Evolutionary conservation across 2,113 vertebrate genomes (phyloP), one percentile per base, ranked within the genome.

Genomic region (Echinops telfairi): DNA sequence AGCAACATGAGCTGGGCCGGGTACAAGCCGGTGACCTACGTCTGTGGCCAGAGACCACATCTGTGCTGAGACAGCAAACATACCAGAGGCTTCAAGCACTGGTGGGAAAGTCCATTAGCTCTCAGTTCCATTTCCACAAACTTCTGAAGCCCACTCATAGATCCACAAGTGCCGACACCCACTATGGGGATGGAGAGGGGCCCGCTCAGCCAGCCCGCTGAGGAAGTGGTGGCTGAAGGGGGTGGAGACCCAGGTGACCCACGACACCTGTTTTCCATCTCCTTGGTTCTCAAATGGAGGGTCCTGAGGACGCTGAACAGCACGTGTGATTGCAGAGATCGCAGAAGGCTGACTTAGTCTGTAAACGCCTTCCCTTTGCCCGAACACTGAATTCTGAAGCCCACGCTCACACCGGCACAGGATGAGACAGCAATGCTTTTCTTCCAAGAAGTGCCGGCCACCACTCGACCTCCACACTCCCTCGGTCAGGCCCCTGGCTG

Each of bases 381-480:
- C 2, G 70, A 90, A 70, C 43, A 0, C 83, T 60, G 76, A 75
- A 16, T 31, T 57, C 29, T 60, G 80, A 66, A 70, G 86, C 43
- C 23, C 17, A 31, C 23, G 7, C 33, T 68, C 60, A 16, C 1
- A 31, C 10, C 68, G 81, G 19, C 0, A 4, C 0, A 15, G 36
- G 29, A 20, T 15, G 6, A 4, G 62, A n/a, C 57, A 0, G 0
- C 0, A 1, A 10, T 2, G 33, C 17, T 0, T 53, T 11, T 79
- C 33, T 58, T 70, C 10, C 33, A 9, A 2, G 47, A 53, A 53
- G 14, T 1, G 10, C 36, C 11, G 73, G 5, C 27, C 73, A 25
- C 36, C 47, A 53, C 12, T 53, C 47, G 23, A 25, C 25, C 75
- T 43, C 27, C 40, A 43, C 12, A 6, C 38, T 17, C 14, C 19